These are phyloP conservation scores for Lycophotia porphyrea DNA, from an alignment of 2,888 invertebrate species.

Conservation along the genomic window DNA sequence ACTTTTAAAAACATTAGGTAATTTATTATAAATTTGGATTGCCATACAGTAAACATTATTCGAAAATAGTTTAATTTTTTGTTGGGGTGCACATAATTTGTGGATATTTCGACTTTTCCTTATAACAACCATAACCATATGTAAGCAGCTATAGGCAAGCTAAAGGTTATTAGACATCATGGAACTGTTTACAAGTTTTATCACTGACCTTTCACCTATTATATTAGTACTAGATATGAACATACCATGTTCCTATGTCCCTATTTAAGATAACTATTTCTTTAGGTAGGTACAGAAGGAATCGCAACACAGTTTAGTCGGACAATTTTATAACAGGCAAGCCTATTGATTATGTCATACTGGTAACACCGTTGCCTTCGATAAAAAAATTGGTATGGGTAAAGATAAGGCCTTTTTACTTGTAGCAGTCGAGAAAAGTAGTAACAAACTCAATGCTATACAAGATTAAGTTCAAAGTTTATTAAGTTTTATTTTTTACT, in stretches of 20 bases:
- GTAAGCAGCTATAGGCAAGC: neutral
- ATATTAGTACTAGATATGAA: neutral
- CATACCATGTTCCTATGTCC: no score
- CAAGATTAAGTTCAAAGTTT: neutral
- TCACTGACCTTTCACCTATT: constrained; percentile 21
- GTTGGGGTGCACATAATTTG: no score
- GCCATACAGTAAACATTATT: no score
- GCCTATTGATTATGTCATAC: neutral
- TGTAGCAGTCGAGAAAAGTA: neutral
- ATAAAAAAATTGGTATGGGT: neutral
- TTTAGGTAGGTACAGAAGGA: neutral
- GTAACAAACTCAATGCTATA: neutral
- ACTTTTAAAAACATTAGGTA: no score
- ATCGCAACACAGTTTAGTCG: neutral
- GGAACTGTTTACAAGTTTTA: constrained; percentile 20
- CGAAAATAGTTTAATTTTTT: no score
- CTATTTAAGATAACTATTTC: neutral
- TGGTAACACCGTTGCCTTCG: neutral
- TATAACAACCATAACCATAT: no score
- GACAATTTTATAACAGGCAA: neutral
- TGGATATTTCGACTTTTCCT: no score
- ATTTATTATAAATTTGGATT: no score
- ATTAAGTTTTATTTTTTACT: no score
- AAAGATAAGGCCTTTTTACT: neutral
- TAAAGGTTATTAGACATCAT: neutral